phyloP scores from a whole-genome alignment of 2,888 invertebrate species.

The Habroteleia sp. region DNA sequence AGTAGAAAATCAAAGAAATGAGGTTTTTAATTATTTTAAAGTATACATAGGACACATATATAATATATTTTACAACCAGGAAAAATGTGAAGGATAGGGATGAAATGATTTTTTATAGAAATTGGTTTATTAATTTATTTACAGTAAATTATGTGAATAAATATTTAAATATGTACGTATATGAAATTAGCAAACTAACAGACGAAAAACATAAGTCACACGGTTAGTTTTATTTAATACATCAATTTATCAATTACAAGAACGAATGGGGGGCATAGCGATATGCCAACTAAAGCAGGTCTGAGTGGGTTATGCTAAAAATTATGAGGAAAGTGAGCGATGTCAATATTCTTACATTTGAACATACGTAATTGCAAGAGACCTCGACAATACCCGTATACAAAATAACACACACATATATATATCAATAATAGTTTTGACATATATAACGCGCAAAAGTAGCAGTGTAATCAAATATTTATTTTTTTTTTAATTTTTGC shows the following conservation, averaged over 20 bases:
- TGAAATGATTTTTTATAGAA: no score
- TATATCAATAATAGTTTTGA: constrained; percentile 44
- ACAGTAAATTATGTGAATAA: no score
- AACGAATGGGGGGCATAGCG: constrained; percentile 45
- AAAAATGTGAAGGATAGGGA: no score
- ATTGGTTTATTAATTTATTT: no score
- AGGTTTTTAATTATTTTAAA: no score
- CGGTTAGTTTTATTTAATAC: constrained; percentile 45
- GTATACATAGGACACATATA: no score
- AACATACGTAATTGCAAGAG: constrained; percentile 31
- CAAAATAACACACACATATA: constrained; percentile 30
- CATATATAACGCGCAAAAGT: constrained; percentile 27
- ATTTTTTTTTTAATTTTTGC: no score
- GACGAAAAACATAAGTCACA: constrained; percentile 37
- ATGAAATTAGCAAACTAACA: constrained; percentile 11
- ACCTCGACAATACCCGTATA: constrained; percentile 31
- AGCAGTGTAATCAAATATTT: background rate
- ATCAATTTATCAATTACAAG: constrained; percentile 53
- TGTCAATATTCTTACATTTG: constrained; percentile 42
- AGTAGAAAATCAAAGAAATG: no score
- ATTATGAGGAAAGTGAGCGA: constrained; percentile 54
- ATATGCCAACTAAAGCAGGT: constrained; percentile 50
- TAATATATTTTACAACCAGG: no score
- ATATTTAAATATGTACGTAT: constrained; percentile 13
- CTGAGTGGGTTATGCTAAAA: constrained; percentile 54